These are phyloP conservation scores for Sebastes vulpes DNA, from an alignment of 2,797 vertebrate species.

Conservation along the genomic window DNA sequence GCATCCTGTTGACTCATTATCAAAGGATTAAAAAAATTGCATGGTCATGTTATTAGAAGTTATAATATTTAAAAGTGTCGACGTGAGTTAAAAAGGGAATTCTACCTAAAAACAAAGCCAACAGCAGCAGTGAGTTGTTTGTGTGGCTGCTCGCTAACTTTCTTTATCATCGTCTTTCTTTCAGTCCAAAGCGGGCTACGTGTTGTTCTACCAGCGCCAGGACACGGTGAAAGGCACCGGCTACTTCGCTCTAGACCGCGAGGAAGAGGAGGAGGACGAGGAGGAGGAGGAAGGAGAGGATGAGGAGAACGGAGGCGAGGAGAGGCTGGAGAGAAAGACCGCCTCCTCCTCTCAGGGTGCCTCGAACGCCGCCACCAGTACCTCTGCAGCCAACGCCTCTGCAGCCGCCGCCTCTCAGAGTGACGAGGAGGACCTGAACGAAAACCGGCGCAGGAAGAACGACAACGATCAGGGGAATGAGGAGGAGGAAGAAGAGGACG, in stretches of 20 bases:
- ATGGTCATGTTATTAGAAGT: not conserved
- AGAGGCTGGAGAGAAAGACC: conserved; percentile 50
- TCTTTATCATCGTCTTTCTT: not conserved
- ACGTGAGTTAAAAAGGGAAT: not conserved
- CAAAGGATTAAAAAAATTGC: not conserved
- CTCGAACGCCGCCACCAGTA: conserved; percentile 70
- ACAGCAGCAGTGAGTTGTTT: not conserved
- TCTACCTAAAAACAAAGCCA: not conserved
- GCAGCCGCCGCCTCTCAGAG: conserved; percentile 81
- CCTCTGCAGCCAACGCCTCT: not conserved
- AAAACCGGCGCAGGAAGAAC: conserved; percentile 88
- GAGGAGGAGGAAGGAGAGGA: conserved; percentile 86
- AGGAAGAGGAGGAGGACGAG: conserved; percentile 86
- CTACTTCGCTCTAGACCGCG: conserved; percentile 94
- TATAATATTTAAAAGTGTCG: not conserved
- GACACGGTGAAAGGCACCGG: conserved; percentile 97
- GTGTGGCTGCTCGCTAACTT: not conserved
- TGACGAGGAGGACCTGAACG: conserved; percentile 93
- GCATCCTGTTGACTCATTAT: not conserved
- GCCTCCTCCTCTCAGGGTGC: conserved; percentile 85
- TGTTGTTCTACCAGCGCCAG: conserved; percentile 98
- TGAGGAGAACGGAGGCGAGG: conserved; percentile 67
- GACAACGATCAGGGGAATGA: conserved; percentile 87
- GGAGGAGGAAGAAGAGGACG: conserved; percentile 87
- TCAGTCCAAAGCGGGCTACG: conserved; percentile 98